Conservation (phyloP, 2,113 vertebrate species). For the Piaya cayana region DNA sequence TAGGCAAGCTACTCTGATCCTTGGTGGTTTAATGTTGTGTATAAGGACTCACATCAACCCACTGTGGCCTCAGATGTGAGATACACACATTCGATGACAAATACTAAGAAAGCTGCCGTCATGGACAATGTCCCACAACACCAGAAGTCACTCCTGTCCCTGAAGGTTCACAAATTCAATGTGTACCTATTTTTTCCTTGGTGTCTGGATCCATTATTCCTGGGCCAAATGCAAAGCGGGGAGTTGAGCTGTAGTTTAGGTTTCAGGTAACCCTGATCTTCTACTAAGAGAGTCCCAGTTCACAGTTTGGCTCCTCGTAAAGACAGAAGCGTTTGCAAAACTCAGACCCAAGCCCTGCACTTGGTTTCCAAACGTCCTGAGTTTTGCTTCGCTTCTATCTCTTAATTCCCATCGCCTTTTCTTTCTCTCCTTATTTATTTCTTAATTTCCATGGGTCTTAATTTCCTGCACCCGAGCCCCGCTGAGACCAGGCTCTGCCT, state of each 20-base stretch:
- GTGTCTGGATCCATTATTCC: background rate
- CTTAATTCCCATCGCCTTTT: background rate
- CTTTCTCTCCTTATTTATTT: background rate
- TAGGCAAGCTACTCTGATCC: background rate
- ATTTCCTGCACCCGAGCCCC: background rate
- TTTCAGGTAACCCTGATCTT: background rate
- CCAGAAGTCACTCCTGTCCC: background rate
- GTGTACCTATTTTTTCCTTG: rapidly evolving
- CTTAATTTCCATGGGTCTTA: constrained; percentile 34
- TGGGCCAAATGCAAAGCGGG: rapidly evolving
- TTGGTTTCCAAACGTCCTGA: background rate
- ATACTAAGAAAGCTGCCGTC: background rate
- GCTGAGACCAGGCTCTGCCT: background rate
- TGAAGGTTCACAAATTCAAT: background rate
- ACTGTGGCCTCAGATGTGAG: background rate
- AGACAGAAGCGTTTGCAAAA: background rate
- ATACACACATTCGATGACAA: background rate
- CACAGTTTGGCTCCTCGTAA: background rate
- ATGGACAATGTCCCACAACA: rapidly evolving
- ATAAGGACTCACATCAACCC: background rate
- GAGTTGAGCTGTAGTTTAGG: too few relatives aligned
- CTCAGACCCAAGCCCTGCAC: background rate
- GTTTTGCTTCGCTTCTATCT: background rate
- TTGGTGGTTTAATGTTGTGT: background rate
- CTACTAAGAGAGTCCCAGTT: background rate